Base-by-base conservation (phyloP, 2,888 invertebrate species). In the Ligdia adustata region DNA sequence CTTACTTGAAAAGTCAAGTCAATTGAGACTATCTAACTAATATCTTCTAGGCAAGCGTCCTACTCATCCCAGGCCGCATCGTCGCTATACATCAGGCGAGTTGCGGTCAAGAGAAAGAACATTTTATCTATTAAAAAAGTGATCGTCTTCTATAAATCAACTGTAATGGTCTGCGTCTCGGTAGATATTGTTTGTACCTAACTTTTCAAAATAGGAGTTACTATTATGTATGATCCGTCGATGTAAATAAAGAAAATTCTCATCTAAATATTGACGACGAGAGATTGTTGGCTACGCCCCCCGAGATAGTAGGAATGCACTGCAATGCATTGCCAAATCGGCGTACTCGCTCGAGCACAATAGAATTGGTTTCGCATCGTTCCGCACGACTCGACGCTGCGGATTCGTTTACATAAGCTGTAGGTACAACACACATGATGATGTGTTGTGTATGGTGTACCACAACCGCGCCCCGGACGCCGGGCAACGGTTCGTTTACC, bases 401-500 rank as follows among this genome's bases (percentile, higher is more conserved):
- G 18, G 18, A 14, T 43, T 44, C 47, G 50, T 53, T 56, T 52
- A 51, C 44, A 44, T 35, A 33, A 22, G 41, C 51, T 34, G n/a
- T n/a, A n/a, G 22, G 18, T 33, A 47, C 12, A 38, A 27, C 45
- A 43, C 41, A 47, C 49, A 46, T 20, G n/a, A n/a, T n/a, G n/a
- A n/a, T n/a, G 27, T 51, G 35, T 35, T 7, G 43, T 31, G 20
- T 13, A 9, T 24, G 22, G 24, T 24, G 35, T 47, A 43, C 29
- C n/a, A n/a, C n/a, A n/a, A n/a, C n/a, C 11, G 32, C 15, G 18
- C 20, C 29, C 33, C 18, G 32, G 29, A 54, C 39, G 34, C 35
- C 26, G 26, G 27, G 18, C 42, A 40, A 42, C 52, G 35, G 45
- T 47, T 57, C 54, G 53, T 50, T 56, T 55, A 47, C 57, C 35